phyloP scores from a whole-genome alignment of 2,888 invertebrate genomes.

The Anticlea derivata region DNA sequence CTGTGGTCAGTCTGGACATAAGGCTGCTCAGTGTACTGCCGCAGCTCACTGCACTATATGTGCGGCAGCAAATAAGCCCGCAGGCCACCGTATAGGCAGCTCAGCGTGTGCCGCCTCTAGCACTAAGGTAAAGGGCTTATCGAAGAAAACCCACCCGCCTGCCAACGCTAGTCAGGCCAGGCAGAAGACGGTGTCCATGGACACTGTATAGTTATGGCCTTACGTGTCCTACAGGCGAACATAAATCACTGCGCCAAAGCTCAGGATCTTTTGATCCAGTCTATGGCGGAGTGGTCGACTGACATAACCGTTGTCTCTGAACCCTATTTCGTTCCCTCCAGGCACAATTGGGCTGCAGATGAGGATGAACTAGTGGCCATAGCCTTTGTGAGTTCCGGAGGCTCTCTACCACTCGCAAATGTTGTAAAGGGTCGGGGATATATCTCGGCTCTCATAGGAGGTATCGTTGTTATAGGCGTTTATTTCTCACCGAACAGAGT shows the following conservation, averaged over 20 bases:
- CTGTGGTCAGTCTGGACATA: slow-evolving; percentile 3
- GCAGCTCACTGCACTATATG: background rate
- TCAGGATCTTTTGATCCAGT: slow-evolving; percentile 5
- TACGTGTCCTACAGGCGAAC: slow-evolving; percentile 2
- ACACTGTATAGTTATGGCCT: background rate
- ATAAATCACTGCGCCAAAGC: slow-evolving; percentile 10
- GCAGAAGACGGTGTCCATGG: background rate
- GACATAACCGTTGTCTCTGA: slow-evolving; percentile 1
- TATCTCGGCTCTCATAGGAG: background rate
- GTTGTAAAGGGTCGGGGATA: background rate
- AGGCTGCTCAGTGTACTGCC: background rate
- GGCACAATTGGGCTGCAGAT: background rate
- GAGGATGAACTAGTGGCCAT: background rate
- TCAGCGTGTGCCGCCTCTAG: background rate
- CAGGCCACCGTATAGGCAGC: background rate
- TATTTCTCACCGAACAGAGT: background rate
- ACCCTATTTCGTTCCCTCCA: background rate
- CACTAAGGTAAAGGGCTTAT: background rate
- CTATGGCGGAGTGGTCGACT: slow-evolving; percentile 9
- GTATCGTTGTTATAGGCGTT: background rate
- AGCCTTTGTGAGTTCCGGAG: background rate
- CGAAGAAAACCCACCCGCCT: too few relatives aligned
- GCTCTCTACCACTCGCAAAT: background rate
- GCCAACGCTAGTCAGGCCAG: background rate
- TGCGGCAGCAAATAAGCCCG: background rate